Evolutionary conservation across 2,888 invertebrate species (phyloP), one percentile per base, ranked within the genome.

Genomic region (Trichopoda pennipes): DNA sequence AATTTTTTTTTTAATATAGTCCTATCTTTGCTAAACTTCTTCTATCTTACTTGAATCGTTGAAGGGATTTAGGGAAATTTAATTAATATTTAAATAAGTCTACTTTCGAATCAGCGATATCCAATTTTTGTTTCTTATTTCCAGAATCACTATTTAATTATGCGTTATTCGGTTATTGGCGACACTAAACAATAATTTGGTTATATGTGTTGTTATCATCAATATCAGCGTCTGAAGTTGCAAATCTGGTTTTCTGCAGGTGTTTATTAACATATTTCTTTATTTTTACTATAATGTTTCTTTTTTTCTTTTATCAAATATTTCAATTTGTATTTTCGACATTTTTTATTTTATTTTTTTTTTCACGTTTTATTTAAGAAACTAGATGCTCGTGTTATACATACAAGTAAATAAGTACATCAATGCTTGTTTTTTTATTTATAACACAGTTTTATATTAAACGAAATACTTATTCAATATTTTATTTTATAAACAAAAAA

Each of bases 241-340:
- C 61, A 73, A 73, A 74, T 80, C 79, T 74, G 79, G 79, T 80
- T 68, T 80, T 47, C 42, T 73, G 79, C 79, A 80, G 79, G 79
- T 80, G 73, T 73, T 81, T 74, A 69, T 70, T 72, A 58, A 47
- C 51, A 74, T 73, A 69, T 73, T 63, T 53, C 60, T 76, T 72
- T 51, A 68, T 76, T 53, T 74, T 68, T 61, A 49, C 28, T 6
- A 38, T 12, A 38, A 28, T 38, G 12, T 12, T 38, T 9, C 1
- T 56, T 63, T 44, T 35, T 35, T 35, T 35, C 32, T 7, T 64
- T 42, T 55, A 28, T 44, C 2, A 44, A 16, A 44, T n/a, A 44
- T 44, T 44, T 44, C 16, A 44, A n/a, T 44, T 44, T 44, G 42
- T 44, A 44, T 44, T 44, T 38, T 44, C 16, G 14, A 42, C 14